Percentiles rank a stretch among this genome's conserved stretches.
Conservation (phyloP, 2,888 invertebrate species). For the Scaptomyza parva region DNA sequence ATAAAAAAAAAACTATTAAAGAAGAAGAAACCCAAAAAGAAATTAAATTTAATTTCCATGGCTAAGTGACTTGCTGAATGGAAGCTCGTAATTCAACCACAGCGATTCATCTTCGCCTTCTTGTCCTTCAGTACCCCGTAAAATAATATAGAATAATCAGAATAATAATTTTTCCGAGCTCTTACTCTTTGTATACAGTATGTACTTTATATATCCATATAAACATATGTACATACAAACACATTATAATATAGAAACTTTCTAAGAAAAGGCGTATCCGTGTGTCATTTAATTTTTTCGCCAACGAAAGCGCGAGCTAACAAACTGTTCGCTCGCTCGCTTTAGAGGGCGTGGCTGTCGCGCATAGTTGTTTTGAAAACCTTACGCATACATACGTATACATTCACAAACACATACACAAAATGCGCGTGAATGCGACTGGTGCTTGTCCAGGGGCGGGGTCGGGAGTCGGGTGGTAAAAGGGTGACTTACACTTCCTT, state of each 20-base stretch:
- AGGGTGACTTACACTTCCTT: slow-evolving; percentile 38
- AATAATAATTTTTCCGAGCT: not conserved
- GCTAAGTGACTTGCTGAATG: not conserved
- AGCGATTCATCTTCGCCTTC: not conserved
- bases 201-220: not conserved
- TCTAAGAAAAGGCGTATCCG: slow-evolving; percentile 70
- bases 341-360: slow-evolving; percentile 71
- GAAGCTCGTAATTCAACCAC: not conserved
- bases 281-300: slow-evolving; percentile 49
- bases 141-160: not conserved
- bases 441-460: slow-evolving; percentile 41
- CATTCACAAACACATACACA: slow-evolving; percentile 7
- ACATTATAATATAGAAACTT: slow-evolving; percentile 8
- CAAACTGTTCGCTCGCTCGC: slow-evolving; percentile 38
- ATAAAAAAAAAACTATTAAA: too few relatives aligned
- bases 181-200: not conserved
- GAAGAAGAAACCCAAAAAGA: too few relatives aligned
- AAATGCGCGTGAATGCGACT: slow-evolving; percentile 39
- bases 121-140: not conserved
- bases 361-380: slow-evolving; percentile 62
- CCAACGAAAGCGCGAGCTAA: slow-evolving; percentile 62
- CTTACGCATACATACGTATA: slow-evolving; percentile 23
- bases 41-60: not conserved
- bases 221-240: not conserved
- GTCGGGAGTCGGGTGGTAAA: slow-evolving; percentile 4